These are phyloP conservation scores for Paguma larvata DNA, from an alignment of 2,797 vertebrate genomes.

Conservation along the genomic window DNA sequence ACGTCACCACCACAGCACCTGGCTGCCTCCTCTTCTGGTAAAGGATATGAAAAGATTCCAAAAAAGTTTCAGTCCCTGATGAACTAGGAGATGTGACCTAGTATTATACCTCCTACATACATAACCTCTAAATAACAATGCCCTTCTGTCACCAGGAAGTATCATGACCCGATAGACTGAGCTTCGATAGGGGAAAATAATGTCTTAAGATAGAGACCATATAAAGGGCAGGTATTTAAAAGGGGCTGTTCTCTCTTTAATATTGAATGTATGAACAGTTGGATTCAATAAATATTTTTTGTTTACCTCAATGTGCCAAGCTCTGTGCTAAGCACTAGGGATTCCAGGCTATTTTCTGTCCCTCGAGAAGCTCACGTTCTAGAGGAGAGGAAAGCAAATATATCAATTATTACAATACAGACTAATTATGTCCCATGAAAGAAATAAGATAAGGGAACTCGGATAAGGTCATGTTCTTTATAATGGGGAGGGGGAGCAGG, in stretches of 20 bases:
- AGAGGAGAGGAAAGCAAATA: not conserved
- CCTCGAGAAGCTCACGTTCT: not conserved
- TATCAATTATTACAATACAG: not conserved
- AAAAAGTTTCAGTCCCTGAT: not conserved
- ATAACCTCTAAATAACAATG: not conserved
- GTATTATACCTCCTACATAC: not conserved
- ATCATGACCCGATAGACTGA: not conserved
- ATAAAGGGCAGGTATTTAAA: not conserved
- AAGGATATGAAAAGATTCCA: not conserved
- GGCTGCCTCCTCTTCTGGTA: not conserved
- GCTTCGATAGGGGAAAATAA: not conserved
- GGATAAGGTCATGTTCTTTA: not conserved
- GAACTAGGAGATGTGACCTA: not conserved
- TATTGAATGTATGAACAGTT: not conserved
- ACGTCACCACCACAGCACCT: not conserved
- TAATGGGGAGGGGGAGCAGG: not conserved
- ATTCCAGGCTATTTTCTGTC: not conserved
- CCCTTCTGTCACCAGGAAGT: not conserved
- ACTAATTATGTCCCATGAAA: not conserved
- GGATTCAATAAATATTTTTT: not conserved
- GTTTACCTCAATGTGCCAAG: not conserved
- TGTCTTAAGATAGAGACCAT: not conserved
- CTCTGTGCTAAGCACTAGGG: not conserved
- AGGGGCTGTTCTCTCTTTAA: not conserved
- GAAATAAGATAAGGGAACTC: not conserved